These are phyloP conservation scores for Ibidorhyncha struthersii DNA, from an alignment of 2,113 vertebrate species.

Conservation along the genomic window DNA sequence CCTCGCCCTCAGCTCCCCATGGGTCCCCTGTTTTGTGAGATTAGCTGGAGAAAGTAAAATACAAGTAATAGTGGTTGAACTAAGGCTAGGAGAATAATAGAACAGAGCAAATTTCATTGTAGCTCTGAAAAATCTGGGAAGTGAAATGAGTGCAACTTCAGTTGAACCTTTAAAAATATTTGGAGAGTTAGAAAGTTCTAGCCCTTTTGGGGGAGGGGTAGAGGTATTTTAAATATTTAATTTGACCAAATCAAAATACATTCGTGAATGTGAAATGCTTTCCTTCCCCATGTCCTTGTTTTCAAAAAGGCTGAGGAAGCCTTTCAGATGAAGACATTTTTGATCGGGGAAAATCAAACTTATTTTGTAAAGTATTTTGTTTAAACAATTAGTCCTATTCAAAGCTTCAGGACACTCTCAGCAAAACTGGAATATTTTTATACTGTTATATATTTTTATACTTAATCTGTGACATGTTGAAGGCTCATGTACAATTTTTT, in stretches of 20 bases:
- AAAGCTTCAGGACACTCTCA: neutral
- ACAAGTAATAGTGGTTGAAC: neutral
- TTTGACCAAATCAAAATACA: neutral
- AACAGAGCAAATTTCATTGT: neutral
- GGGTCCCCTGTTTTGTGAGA: neutral
- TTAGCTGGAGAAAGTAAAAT: neutral
- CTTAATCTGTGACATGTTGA: neutral
- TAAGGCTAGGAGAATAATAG: neutral
- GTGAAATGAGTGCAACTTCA: neutral
- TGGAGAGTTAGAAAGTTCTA: neutral
- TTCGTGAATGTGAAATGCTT: neutral
- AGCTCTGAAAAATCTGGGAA: neutral
- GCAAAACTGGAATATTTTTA: neutral
- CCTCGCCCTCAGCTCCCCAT: neutral
- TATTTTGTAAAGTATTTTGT: neutral
- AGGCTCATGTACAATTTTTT: neutral
- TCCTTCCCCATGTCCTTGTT: neutral
- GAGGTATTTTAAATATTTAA: neutral
- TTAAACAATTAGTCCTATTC: neutral
- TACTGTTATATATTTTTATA: neutral
- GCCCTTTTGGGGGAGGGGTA: neutral
- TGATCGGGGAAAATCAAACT: neutral
- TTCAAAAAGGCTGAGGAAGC: neutral
- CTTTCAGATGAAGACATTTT: neutral
- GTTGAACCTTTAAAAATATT: neutral